These are phyloP conservation scores for Willisornis vidua DNA, from an alignment of 2,113 vertebrate species.

Conservation along the genomic window DNA sequence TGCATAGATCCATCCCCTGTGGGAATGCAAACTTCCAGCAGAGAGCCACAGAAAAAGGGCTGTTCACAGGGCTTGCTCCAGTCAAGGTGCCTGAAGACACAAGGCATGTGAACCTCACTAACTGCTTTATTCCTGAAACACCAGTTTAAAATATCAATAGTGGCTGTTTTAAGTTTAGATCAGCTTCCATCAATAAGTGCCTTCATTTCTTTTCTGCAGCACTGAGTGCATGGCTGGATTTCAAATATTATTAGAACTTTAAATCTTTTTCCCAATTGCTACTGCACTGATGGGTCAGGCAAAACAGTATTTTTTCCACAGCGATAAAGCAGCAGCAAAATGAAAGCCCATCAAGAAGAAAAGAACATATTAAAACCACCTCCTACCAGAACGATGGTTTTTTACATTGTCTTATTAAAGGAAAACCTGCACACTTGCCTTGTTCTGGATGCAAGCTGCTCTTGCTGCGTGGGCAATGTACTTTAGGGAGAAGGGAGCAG, in stretches of 20 bases:
- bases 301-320: background rate
- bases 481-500: background rate
- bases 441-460: background rate
- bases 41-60: constrained; percentile 53
- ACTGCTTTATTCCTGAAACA: background rate
- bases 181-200: background rate
- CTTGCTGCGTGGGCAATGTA: background rate
- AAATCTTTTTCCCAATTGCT: background rate
- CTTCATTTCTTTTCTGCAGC: background rate
- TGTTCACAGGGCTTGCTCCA: background rate
- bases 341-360: background rate
- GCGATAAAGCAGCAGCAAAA: background rate
- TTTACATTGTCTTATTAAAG: background rate
- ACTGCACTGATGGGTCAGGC: background rate
- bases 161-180: background rate
- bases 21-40: constrained; percentile 62
- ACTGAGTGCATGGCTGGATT: background rate
- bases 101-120: background rate
- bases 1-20: constrained; percentile 76
- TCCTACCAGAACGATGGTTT: background rate
- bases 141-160: constrained; percentile 8
- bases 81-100: constrained; percentile 4
- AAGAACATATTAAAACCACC: background rate
- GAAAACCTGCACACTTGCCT: background rate
- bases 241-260: constrained; percentile 15